Percentiles rank a stretch among this genome's conserved stretches.
phyloP scores from a whole-genome alignment of 2,797 vertebrate genomes.

The Myotis vivesi region DNA sequence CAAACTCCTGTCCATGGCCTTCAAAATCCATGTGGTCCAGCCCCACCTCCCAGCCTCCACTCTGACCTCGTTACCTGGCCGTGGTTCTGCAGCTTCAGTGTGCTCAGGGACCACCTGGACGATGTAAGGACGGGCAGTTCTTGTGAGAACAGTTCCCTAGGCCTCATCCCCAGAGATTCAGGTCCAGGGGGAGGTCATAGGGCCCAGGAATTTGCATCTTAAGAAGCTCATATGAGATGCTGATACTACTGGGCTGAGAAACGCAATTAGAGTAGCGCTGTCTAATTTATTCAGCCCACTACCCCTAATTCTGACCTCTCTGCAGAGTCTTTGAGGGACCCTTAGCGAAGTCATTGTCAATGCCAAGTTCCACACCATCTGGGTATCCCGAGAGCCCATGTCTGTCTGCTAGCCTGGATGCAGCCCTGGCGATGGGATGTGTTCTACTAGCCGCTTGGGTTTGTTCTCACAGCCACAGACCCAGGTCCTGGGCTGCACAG shows the following conservation, averaged over 20 bases:
- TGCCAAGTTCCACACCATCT: background rate
- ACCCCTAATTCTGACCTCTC: background rate
- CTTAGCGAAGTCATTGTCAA: background rate
- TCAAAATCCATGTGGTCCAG: background rate
- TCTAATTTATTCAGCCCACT: background rate
- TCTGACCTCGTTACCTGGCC: background rate
- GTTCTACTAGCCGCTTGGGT: background rate
- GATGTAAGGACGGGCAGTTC: background rate
- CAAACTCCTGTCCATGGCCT: background rate
- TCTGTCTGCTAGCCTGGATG: background rate
- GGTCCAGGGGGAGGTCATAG: fast-evolving
- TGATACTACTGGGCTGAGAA: background rate
- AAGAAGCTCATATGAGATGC: background rate
- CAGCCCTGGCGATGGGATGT: background rate
- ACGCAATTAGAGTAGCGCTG: fast-evolving
- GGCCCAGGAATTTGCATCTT: background rate
- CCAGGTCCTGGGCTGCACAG: background rate
- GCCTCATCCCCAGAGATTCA: background rate
- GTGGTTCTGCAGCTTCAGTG: background rate
- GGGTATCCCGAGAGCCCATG: background rate
- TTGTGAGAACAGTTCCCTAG: background rate
- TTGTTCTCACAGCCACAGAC: background rate
- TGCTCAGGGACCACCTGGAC: background rate
- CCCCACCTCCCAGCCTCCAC: background rate
- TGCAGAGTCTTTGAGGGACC: background rate